phyloP scores from a whole-genome alignment of 92 coral and sea anemone species.

The Epizoanthus rinbou region DNA sequence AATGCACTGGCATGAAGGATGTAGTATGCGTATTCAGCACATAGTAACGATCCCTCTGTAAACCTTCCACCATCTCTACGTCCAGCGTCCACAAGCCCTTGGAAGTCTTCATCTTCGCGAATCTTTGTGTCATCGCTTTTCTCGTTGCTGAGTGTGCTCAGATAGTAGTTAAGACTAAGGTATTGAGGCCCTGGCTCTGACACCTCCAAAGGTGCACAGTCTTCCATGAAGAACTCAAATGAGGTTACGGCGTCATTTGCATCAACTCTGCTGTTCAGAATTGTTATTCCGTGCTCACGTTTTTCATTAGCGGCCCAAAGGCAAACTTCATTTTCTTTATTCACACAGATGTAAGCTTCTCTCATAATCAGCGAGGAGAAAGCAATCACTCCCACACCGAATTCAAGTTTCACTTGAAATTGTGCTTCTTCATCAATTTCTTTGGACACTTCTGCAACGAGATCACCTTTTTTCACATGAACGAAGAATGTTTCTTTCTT shows the following conservation, averaged over 20 bases:
- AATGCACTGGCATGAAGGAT: constrained; percentile 33
- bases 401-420: constrained; percentile 58
- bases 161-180: constrained; percentile 54
- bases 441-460: neutral
- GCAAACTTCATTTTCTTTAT: constrained; percentile 32
- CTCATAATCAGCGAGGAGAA: constrained; percentile 24
- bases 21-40: constrained; percentile 56
- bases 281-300: constrained; percentile 38
- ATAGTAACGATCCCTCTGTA: constrained; percentile 45
- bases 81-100: constrained; percentile 18
- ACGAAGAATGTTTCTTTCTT: neutral
- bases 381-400: constrained; percentile 58
- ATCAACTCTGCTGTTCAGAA: constrained; percentile 27
- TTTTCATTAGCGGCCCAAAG: constrained; percentile 27
- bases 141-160: constrained; percentile 46
- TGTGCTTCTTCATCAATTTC: neutral
- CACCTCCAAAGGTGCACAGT: constrained; percentile 36
- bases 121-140: constrained; percentile 34
- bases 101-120: constrained; percentile 41
- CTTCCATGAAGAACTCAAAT: constrained; percentile 48
- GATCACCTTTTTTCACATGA: neutral
- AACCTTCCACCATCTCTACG: constrained; percentile 25
- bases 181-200: constrained; percentile 39
- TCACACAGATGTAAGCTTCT: constrained; percentile 47
- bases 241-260: neutral